Base-by-base conservation (phyloP, 1,140 invertebrate species). In the Aphelinus certus region DNA sequence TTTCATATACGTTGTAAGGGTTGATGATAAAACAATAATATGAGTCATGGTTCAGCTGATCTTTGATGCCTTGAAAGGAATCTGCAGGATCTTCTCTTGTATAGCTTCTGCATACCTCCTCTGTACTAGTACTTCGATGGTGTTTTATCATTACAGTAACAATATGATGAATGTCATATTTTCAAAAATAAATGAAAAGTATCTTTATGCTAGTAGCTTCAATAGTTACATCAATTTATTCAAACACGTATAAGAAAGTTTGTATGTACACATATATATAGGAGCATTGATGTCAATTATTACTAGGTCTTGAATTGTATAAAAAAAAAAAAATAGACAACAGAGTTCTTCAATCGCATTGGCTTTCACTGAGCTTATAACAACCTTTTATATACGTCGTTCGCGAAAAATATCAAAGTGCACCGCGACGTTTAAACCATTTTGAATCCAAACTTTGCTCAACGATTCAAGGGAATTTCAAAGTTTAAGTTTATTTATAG, bases 401-500 rank as follows among this genome's bases (percentile, higher is more conserved):
- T 71, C 47, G 46, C 9, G 71, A 26, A 55, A 26, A n/a, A 73
- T 55, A 48, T 73, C 47, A 63, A 53, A 63, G 2, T 49, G 45
- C 62, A 65, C 53, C 62, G 53, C 53, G 53, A 49, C 26, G 3
- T 65, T 72, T 55, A 65, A 72, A 72, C 58, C 43, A 26, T 42
- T 26, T 62, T 42, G 61, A 58, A 58, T 58, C 43, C 43, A 9
- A 58, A 58, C 43, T 58, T 26, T 6, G 57, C 43, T 9, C 57
- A 3, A 9, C 42, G 43, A 55, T 49, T 42, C 7, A 46, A n/a
- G 45, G 45, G n/a, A 61, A 62, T 46, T 47, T 26, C 26, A 45
- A 53, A 73, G 55, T 47, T 74, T 10, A 42, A 57, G 26, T 7
- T 68, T 75, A 69, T 75, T 75, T 69, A 69, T 69, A 69, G 65